These are phyloP conservation scores for Scomber scombrus DNA, from an alignment of 2,113 vertebrate genomes.

Conservation along the genomic window DNA sequence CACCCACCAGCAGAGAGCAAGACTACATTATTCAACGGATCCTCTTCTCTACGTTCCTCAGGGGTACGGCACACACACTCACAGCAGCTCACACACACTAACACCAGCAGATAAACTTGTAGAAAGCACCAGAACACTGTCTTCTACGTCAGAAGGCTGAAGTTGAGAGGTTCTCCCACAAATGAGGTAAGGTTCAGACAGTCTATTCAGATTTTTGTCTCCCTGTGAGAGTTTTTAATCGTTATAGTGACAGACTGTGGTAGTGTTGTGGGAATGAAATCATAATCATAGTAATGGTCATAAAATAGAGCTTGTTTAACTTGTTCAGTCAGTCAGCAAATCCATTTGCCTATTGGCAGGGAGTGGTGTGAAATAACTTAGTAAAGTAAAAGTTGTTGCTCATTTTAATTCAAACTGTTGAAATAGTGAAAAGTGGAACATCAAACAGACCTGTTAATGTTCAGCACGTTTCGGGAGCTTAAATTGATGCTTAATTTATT, in stretches of 20 bases:
- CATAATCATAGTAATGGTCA: background rate
- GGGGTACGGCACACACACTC: conserved; percentile 43
- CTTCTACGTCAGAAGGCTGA: conserved; percentile 35
- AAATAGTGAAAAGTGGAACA: background rate
- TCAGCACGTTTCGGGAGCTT: background rate
- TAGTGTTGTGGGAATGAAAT: background rate
- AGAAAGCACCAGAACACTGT: conserved; percentile 41
- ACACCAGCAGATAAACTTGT: conserved; percentile 57
- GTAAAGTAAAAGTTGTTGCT: conserved; percentile 30
- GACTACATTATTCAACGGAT: conserved; percentile 61
- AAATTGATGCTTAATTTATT: conserved; percentile 64
- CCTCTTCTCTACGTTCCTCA: conserved; percentile 46
- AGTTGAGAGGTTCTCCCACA: conserved; percentile 33
- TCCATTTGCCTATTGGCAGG: background rate
- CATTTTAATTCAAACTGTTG: background rate
- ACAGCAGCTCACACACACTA: conserved; percentile 27
- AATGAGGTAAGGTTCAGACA: conserved; percentile 56
- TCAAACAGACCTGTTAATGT: conserved; percentile 30
- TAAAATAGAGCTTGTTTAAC: background rate
- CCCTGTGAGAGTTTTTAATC: conserved; percentile 1
- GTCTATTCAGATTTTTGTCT: conserved; percentile 16
- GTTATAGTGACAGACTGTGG: background rate
- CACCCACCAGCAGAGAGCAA: conserved; percentile 69
- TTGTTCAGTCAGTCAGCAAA: background rate
- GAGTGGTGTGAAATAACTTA: conserved; percentile 16